Percentiles rank a stretch among this genome's conserved stretches.
Evolutionary conservation across 2,797 vertebrate genomes (phyloP).

Genomic region (Perodicticus potto): DNA sequence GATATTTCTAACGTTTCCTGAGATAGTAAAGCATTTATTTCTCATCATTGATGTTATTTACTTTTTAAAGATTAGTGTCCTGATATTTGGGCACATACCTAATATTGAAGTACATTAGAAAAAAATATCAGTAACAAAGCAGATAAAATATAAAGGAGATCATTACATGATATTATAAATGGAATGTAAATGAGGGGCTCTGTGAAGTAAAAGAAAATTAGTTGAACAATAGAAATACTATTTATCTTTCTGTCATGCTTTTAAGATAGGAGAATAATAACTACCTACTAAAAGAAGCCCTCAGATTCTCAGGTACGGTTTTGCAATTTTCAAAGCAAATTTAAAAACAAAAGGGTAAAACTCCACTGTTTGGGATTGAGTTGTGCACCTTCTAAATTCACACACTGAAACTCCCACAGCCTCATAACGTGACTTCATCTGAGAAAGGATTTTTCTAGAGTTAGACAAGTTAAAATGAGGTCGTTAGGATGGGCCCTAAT

Average conservation of each 20-base stretch:
- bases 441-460: not conserved
- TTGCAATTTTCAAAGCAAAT: not conserved
- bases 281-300: not conserved
- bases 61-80: not conserved
- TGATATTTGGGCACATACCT: not conserved
- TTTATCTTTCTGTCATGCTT: not conserved
- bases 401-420: not conserved
- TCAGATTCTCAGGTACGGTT: not conserved
- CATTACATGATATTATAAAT: not conserved
- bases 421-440: not conserved
- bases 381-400: not conserved
- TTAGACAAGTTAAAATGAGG: not conserved
- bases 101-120: not conserved
- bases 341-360: not conserved
- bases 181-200: not conserved
- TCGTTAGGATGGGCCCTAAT: not conserved
- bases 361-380: not conserved
- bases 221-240: not conserved
- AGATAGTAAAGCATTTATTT: conserved; percentile 1
- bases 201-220: not conserved
- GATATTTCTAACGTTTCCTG: not conserved
- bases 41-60: not conserved
- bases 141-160: not conserved
- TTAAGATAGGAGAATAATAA: not conserved
- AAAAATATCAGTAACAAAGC: not conserved